phyloP scores from a whole-genome alignment of 2,888 invertebrate species.

The Leucozona laternaria region DNA sequence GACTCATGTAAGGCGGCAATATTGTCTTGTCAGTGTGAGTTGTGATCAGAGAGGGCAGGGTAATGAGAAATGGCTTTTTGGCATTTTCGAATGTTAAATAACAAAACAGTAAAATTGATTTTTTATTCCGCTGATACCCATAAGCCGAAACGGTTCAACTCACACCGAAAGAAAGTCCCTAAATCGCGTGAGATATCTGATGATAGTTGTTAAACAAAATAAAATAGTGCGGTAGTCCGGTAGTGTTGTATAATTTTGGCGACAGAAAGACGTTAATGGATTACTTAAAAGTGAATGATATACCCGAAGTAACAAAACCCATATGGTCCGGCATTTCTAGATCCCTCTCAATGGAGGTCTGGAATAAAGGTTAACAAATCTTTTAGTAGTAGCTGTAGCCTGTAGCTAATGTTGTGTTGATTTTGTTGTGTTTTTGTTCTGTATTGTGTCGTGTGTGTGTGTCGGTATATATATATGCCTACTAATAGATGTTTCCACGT shows the following conservation, averaged over 20 bases:
- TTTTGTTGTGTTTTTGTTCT: constrained; percentile 9
- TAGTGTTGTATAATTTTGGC: constrained; percentile 49
- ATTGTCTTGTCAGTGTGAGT: constrained; percentile 8
- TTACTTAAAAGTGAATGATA: constrained; percentile 54
- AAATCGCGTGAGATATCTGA: constrained; percentile 40
- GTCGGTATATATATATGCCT: neutral
- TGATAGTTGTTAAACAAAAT: constrained; percentile 19
- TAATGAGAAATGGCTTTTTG: constrained; percentile 18
- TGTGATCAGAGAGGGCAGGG: neutral
- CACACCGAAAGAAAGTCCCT: constrained; percentile 1
- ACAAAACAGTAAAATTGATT: constrained; percentile 69
- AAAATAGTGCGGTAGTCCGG: constrained; percentile 1
- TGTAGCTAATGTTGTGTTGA: constrained; percentile 7
- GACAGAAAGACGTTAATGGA: constrained; percentile 52
- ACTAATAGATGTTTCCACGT: constrained; percentile 68
- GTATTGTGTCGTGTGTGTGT: constrained; percentile 22
- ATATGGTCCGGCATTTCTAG: constrained; percentile 7
- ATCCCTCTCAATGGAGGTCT: constrained; percentile 39
- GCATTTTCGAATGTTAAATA: constrained; percentile 59
- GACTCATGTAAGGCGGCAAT: neutral
- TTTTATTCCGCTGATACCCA: constrained; percentile 58
- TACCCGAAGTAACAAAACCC: constrained; percentile 26
- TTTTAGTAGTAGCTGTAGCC: neutral
- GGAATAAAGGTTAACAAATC: constrained; percentile 55
- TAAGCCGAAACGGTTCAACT: constrained; percentile 34